A percentile compares a stretch with the other conserved stretches of the same genome.
phyloP scores from a whole-genome alignment of 2,797 vertebrate species.

The Pseudochaenichthys georgianus region DNA sequence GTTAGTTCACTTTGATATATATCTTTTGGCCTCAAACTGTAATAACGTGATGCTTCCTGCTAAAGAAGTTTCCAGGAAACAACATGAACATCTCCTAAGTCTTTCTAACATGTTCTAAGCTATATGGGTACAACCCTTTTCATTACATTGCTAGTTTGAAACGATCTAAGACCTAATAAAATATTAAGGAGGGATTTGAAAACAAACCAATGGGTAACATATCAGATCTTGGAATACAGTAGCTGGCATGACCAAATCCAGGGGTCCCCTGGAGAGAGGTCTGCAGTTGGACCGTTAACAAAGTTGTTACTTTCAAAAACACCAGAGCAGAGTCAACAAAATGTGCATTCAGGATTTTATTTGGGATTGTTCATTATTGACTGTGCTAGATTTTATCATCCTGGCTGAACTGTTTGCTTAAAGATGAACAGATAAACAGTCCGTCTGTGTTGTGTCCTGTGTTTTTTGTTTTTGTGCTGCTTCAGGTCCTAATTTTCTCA shows the following conservation, averaged over 20 bases:
- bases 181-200: background rate
- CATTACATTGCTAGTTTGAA: background rate
- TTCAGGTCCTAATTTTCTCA: constrained; percentile 4
- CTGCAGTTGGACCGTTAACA: background rate
- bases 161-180: background rate
- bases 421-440: constrained; percentile 27
- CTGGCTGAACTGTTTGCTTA: background rate
- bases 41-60: too few species aligned
- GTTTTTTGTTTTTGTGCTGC: constrained; percentile 12
- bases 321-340: constrained; percentile 9
- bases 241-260: background rate
- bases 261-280: background rate
- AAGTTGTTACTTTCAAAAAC: background rate
- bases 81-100: background rate
- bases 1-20: background rate
- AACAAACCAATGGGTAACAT: background rate
- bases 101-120: background rate
- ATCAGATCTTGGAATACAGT: background rate
- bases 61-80: background rate
- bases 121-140: background rate
- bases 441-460: constrained; percentile 5
- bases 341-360: background rate
- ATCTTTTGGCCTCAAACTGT: background rate
- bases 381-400: background rate
- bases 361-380: constrained; percentile 4